These are phyloP conservation scores for Melipona quadrifasciata DNA, from an alignment of 1,140 invertebrate genomes.

Conservation along the genomic window DNA sequence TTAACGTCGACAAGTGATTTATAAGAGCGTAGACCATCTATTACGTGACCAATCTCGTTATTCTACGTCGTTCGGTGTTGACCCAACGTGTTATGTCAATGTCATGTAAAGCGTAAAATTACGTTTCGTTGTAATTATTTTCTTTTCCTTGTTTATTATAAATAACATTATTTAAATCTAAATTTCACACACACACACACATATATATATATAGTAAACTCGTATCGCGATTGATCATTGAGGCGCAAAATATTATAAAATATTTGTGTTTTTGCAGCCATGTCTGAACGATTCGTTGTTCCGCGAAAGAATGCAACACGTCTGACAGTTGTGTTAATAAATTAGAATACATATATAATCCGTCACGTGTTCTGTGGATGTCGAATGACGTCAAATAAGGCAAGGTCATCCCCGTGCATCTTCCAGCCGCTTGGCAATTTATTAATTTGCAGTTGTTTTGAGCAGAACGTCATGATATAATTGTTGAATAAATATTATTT, in stretches of 20 bases:
- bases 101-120: not conserved
- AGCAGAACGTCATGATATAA: not conserved
- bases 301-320: not conserved
- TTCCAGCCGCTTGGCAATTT: not conserved
- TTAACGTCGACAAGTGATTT: not conserved
- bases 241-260: not conserved
- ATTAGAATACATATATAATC: slow-evolving; percentile 19
- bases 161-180: not conserved
- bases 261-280: not conserved
- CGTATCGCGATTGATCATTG: not conserved
- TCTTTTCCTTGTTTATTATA: not conserved
- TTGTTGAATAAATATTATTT: not conserved
- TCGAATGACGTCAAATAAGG: slow-evolving; percentile 29
- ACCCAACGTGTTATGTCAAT: not conserved
- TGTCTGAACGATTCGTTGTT: not conserved
- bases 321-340: not conserved
- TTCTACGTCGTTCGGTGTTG: not conserved
- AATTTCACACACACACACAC: not conserved
- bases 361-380: not conserved
- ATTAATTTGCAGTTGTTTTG: slow-evolving; percentile 4
- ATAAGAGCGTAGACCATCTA: not conserved
- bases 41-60: not conserved
- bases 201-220: not conserved
- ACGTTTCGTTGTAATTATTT: not conserved
- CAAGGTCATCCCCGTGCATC: slow-evolving; percentile 23